Percentiles rank a stretch among this genome's conserved stretches.
Conservation (phyloP, 1,140 invertebrate species). For the Magallana gigas region DNA sequence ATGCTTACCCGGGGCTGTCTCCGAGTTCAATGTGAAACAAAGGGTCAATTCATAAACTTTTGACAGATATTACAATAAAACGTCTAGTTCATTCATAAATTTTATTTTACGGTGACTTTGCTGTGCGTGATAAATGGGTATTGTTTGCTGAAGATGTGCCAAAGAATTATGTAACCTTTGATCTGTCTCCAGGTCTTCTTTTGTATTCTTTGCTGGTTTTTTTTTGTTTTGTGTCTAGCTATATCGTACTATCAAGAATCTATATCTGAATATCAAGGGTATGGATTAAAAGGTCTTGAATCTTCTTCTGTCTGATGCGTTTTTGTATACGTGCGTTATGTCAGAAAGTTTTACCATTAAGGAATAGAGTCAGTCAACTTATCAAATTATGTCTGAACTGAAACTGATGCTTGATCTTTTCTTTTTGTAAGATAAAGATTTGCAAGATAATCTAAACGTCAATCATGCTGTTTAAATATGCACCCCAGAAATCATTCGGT, state of each 20-base stretch:
- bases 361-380: no score
- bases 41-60: slow-evolving; percentile 33
- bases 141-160: slow-evolving; percentile 27
- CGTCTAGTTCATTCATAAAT: slow-evolving; percentile 34
- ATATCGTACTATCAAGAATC: background rate
- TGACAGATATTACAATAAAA: slow-evolving; percentile 29
- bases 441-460: no score
- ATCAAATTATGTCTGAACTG: no score
- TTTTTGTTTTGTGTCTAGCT: background rate
- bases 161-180: slow-evolving; percentile 36
- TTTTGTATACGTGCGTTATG: background rate
- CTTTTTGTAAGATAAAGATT: no score
- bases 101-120: background rate
- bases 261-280: slow-evolving; percentile 14
- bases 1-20: slow-evolving; percentile 3
- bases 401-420: no score
- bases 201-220: background rate
- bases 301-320: background rate
- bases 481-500: no score
- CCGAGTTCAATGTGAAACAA: background rate
- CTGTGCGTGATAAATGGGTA: slow-evolving; percentile 30
- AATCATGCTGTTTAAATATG: no score
- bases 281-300: background rate
- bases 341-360: background rate
- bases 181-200: background rate